These are phyloP conservation scores for Hyposoter didymator DNA, from an alignment of 2,888 invertebrate species.

Conservation along the genomic window DNA sequence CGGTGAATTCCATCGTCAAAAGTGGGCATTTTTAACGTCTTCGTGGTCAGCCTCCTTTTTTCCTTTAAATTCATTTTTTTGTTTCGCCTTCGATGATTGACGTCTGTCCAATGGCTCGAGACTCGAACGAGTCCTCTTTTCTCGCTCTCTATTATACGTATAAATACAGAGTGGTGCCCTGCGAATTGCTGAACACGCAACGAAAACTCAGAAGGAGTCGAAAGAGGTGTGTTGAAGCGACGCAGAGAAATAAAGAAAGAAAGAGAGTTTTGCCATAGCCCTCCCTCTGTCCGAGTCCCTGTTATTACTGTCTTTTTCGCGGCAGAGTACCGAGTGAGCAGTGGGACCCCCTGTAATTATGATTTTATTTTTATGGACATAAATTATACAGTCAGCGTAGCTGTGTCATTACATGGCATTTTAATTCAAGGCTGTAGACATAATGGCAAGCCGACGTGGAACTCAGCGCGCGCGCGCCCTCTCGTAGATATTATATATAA, in stretches of 20 bases:
- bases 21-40: conserved; percentile 47
- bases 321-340: conserved; percentile 68
- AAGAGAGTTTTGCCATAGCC: conserved; percentile 53
- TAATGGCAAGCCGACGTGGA: conserved; percentile 79
- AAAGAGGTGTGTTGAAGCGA: conserved; percentile 50
- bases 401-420: conserved; percentile 84
- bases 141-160: conserved; percentile 37
- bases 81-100: conserved; percentile 55
- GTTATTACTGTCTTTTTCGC: conserved; percentile 83
- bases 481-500: conserved; percentile 49
- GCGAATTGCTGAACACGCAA: conserved; percentile 61
- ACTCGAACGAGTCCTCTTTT: conserved; percentile 34
- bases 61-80: conserved; percentile 16
- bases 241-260: conserved; percentile 36
- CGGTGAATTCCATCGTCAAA: conserved; percentile 54
- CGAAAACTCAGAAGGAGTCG: conserved; percentile 62
- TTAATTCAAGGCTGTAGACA: conserved; percentile 83
- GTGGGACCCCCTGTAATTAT: conserved; percentile 81
- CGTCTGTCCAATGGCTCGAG: conserved; percentile 51
- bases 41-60: neutral
- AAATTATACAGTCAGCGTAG: conserved; percentile 82
- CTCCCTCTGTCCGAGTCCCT: conserved; percentile 64
- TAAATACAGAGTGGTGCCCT: conserved; percentile 37
- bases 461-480: conserved; percentile 46
- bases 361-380: conserved; percentile 84